A percentile compares a stretch with the other conserved stretches of the same genome.
These are phyloP conservation scores for Tragopan temminckii DNA, from an alignment of 2,797 vertebrate species.

Conservation along the genomic window DNA sequence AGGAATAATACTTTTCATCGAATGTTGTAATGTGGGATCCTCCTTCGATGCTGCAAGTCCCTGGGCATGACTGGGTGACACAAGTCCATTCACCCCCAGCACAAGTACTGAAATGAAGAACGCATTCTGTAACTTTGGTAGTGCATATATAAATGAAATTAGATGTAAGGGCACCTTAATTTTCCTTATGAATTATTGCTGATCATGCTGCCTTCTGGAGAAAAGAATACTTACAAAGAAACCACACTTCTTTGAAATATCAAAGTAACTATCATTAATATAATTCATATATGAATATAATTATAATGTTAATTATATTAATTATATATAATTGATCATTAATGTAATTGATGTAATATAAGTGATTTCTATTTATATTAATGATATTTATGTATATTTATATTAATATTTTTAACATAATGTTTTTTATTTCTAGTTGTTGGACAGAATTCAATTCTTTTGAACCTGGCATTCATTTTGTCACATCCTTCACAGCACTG, in stretches of 20 bases:
- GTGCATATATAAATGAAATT: not conserved
- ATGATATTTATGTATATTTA: not conserved
- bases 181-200: not conserved
- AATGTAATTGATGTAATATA: no score
- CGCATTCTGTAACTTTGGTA: not conserved
- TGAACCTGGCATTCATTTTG: not conserved
- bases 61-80: conserved; percentile 70
- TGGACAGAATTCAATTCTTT: not conserved
- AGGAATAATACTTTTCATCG: conserved; percentile 80
- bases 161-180: not conserved
- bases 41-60: conserved; percentile 82
- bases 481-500: not conserved
- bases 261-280: not conserved
- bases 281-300: not conserved
- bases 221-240: not conserved
- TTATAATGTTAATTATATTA: no score
- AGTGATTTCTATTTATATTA: no score
- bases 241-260: not conserved
- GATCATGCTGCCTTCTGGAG: not conserved
- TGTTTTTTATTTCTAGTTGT: not conserved
- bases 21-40: conserved; percentile 84
- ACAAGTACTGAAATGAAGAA: conserved; percentile 76
- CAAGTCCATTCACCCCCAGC: conserved; percentile 82
- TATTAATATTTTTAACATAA: not conserved
- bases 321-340: no score